Conservation (phyloP, 2,797 vertebrate species). For the Darevskia nairensis region DNA sequence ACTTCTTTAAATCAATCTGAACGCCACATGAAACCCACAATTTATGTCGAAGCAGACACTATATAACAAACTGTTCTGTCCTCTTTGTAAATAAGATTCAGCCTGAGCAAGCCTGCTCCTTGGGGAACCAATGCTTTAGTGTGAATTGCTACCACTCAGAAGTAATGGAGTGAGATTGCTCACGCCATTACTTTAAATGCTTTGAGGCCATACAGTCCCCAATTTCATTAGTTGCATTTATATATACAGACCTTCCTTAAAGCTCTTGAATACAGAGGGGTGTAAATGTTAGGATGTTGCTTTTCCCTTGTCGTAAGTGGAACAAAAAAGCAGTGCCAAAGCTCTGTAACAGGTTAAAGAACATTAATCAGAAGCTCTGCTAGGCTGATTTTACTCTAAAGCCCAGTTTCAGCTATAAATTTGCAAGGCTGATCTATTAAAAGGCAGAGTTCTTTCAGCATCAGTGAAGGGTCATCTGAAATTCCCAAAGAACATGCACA, state of each 20-base stretch:
- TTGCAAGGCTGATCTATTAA: not conserved
- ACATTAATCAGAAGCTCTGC: slow-evolving; percentile 34
- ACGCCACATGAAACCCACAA: not conserved
- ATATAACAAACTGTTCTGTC: slow-evolving; percentile 52
- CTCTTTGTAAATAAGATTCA: slow-evolving; percentile 64
- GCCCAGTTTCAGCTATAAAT: not conserved
- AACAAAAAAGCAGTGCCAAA: not conserved
- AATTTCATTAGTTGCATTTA: slow-evolving; percentile 72
- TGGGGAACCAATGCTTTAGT: slow-evolving; percentile 54
- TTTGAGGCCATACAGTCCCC: slow-evolving; percentile 66
- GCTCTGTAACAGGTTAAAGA: not conserved
- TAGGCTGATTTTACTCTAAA: not conserved
- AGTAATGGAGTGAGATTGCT: slow-evolving; percentile 70
- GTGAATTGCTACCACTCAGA: slow-evolving; percentile 68
- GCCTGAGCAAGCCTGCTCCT: slow-evolving; percentile 59
- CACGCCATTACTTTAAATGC: slow-evolving; percentile 72
- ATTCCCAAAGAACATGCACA: not conserved
- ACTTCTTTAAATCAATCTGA: slow-evolving; percentile 22
- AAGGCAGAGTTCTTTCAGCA: not conserved
- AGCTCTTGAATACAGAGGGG: slow-evolving; percentile 27
- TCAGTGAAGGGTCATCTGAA: not conserved
- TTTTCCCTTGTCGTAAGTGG: not conserved
- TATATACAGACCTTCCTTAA: slow-evolving; percentile 64
- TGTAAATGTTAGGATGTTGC: not conserved
- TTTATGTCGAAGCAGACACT: slow-evolving; percentile 58